Percentiles rank a stretch among this genome's conserved stretches.
phyloP scores from a whole-genome alignment of 1,140 invertebrate genomes.

The Apis florea region DNA sequence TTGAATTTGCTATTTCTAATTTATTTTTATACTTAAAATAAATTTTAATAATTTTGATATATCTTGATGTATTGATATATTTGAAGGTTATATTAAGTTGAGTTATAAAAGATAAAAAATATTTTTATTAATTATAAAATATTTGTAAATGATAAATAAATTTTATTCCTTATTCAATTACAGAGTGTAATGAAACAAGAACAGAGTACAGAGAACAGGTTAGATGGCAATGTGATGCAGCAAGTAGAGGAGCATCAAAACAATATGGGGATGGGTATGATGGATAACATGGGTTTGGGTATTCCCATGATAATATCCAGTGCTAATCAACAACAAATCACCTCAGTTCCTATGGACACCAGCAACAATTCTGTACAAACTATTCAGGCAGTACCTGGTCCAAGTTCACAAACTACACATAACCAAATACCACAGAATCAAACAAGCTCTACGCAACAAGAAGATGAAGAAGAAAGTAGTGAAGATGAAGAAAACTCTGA shows the following conservation, averaged over 20 bases:
- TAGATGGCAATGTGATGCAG: constrained; percentile 76
- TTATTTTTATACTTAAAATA: neutral
- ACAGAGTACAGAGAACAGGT: constrained; percentile 75
- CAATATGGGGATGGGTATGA: constrained; percentile 75
- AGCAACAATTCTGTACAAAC: constrained; percentile 72
- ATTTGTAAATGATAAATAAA: neutral
- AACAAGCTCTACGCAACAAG: constrained; percentile 68
- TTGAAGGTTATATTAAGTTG: constrained; percentile 5
- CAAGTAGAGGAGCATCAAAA: constrained; percentile 74
- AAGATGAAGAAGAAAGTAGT: constrained; percentile 74
- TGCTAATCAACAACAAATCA: constrained; percentile 73
- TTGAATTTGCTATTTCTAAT: neutral
- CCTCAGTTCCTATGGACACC: constrained; percentile 78
- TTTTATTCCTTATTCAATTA: constrained; percentile 42
- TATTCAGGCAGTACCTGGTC: constrained; percentile 73
- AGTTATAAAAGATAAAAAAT: neutral
- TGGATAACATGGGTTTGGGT: constrained; percentile 74
- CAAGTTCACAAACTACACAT: constrained; percentile 73
- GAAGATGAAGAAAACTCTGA: constrained; percentile 78
- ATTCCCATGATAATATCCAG: constrained; percentile 76
- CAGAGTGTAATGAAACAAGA: constrained; percentile 77
- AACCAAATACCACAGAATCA: constrained; percentile 74
- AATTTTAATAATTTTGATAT: neutral
- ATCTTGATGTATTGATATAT: neutral
- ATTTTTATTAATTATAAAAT: neutral